Conservation (phyloP, 2,113 vertebrate genomes). For the Ammospiza nelsoni region DNA sequence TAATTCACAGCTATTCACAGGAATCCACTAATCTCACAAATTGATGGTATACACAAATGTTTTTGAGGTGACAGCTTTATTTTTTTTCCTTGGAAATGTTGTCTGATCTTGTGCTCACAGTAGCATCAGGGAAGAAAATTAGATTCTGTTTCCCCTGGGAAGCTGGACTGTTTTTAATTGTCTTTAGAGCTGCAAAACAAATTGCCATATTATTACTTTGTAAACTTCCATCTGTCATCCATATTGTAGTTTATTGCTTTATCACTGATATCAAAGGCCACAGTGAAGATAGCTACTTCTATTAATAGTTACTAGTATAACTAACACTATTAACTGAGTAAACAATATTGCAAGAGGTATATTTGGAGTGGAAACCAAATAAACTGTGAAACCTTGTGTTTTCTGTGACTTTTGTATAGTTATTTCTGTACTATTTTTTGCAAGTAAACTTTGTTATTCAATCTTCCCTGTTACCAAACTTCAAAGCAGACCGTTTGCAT, state of each 20-base stretch:
- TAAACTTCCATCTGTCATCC: background rate
- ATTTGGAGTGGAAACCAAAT: background rate
- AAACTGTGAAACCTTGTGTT: background rate
- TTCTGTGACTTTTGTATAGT: background rate
- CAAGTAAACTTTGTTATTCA: background rate
- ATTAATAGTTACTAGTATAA: background rate
- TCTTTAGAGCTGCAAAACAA: background rate
- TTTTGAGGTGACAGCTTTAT: background rate
- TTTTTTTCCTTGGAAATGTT: background rate
- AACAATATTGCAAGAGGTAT: background rate
- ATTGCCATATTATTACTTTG: background rate
- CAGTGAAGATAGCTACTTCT: background rate
- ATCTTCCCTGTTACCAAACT: background rate
- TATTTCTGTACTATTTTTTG: background rate
- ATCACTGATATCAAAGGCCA: background rate
- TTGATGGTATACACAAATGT: background rate
- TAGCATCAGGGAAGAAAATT: background rate
- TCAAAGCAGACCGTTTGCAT: background rate
- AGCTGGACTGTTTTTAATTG: background rate
- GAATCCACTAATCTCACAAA: background rate
- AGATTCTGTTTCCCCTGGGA: background rate
- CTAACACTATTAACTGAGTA: background rate
- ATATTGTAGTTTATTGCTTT: background rate
- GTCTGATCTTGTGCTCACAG: background rate
- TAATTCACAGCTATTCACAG: background rate